Base-by-base conservation (phyloP, 2,113 vertebrate genomes). In the Carassius auratus region DNA sequence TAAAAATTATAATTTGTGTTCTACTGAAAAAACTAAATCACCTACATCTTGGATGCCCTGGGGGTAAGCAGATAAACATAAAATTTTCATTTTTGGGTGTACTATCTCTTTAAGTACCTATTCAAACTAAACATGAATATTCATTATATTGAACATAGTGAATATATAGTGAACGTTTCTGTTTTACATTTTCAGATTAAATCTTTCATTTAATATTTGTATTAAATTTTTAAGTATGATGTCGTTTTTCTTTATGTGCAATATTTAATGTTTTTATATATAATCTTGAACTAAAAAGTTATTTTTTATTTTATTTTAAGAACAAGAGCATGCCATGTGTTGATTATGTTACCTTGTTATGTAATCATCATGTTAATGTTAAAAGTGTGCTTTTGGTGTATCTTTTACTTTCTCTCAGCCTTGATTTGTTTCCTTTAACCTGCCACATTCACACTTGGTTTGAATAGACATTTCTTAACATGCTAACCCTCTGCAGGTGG, bases 401-500 rank as follows among this genome's bases (percentile, higher is more conserved):
- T 21, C 17, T 55, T 55, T 55, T 21, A 59, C 55, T 59, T 19
- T 59, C 55, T 19, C 6, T 21, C 19, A 59, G 17, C 57, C 57
- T 59, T 19, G 8, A 59, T 59, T 19, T 59, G 19, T 59, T 59
- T 59, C 19, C 8, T 71, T 71, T n/a, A 42, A 69, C 66, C 45
- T 50, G 19, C 23, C 3, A 0, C 21, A 48, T 52, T 52, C 45
- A 23, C 48, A 52, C 23, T 76, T 21, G 68, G 2, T 50, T 52
- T 55, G 23, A 76, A 76, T 15, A n/a, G 5, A 15, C 2, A 23
- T 74, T 48, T 74, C 71, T 74, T 15, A 33, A 26, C 52, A 90
- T 86, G 7, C 80, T 23, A 45, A 90, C 87, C 8, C 81, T 26
- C 21, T 73, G 36, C 91, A 99, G 98, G 98, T 99, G 90, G 98